A percentile compares a stretch with the other conserved stretches of the same genome.
These are phyloP conservation scores for Asarcornis scutulata DNA, from an alignment of 2,113 vertebrate genomes.

Conservation along the genomic window DNA sequence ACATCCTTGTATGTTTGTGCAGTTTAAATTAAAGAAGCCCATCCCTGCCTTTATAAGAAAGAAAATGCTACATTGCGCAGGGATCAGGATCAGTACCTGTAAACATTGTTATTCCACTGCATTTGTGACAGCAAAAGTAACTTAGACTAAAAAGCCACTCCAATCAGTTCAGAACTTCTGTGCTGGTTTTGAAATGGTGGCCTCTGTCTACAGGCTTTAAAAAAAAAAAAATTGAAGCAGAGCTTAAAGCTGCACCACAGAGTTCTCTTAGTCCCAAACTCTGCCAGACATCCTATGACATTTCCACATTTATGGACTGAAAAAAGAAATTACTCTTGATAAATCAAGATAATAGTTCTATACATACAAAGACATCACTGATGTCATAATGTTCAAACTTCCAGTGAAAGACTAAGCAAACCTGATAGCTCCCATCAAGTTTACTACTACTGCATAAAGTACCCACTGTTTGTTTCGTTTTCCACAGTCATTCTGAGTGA, in stretches of 20 bases:
- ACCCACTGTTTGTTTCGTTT: constrained; percentile 44
- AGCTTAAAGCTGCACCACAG: constrained; percentile 89
- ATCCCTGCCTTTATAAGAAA: constrained; percentile 74
- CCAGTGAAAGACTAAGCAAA: constrained; percentile 97
- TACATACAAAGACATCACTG: constrained; percentile 99
- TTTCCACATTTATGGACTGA: constrained; percentile 90
- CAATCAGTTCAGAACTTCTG: constrained; percentile 81
- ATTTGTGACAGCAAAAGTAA: constrained; percentile 77
- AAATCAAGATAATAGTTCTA: constrained; percentile 99
- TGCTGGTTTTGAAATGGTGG: constrained; percentile 84
- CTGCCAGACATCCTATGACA: constrained; percentile 79
- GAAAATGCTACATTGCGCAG: constrained; percentile 86
- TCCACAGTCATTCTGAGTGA: constrained; percentile 89
- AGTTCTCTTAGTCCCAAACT: constrained; percentile 84
- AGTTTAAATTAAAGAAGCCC: constrained; percentile 81
- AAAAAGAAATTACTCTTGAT: constrained; percentile 99
- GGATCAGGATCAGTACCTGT: constrained; percentile 86
- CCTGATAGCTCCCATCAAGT: constrained; percentile 79
- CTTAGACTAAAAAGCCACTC: constrained; percentile 79
- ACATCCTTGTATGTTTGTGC: constrained; percentile 81
- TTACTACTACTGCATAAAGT: constrained; percentile 70
- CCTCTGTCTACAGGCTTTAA: constrained; percentile 78
- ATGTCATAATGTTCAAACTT: constrained; percentile 97
- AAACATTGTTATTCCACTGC: constrained; percentile 86
- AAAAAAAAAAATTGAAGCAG: constrained; percentile 73